Evolutionary conservation across 2,797 vertebrate species (phyloP).

Genomic region (Thripadectes ignobilis): DNA sequence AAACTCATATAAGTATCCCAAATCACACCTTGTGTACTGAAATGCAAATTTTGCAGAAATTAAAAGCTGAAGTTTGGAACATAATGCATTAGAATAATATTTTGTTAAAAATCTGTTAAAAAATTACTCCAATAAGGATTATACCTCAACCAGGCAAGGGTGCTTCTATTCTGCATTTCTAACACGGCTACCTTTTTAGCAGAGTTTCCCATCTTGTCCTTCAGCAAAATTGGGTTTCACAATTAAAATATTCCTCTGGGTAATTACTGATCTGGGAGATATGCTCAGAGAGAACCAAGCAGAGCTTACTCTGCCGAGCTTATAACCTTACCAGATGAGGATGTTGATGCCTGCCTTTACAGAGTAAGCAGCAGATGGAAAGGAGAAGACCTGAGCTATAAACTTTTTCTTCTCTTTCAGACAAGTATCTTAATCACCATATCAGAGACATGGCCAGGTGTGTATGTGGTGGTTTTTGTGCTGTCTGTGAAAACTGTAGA

Average conservation of each 20-base stretch:
- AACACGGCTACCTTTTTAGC: neutral
- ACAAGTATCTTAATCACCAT: fast-evolving
- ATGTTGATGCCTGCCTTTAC: neutral
- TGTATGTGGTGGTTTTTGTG: neutral
- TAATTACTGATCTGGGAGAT: neutral
- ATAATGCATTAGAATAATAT: neutral
- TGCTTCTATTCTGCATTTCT: neutral
- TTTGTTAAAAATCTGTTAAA: neutral
- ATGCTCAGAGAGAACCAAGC: neutral
- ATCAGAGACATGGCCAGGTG: neutral
- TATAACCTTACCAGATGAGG: neutral
- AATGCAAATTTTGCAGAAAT: neutral
- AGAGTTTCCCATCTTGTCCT: neutral
- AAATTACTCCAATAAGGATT: neutral
- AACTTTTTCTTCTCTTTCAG: neutral
- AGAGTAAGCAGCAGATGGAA: neutral
- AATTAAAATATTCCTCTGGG: neutral
- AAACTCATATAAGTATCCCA: neutral
- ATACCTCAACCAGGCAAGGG: neutral
- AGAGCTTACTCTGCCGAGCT: neutral
- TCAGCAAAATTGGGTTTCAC: neutral
- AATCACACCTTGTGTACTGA: neutral
- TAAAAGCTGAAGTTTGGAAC: neutral
- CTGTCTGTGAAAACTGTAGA: neutral
- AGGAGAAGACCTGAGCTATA: neutral